Conservation (phyloP, 2,888 invertebrate species). For the Masnerella sp. region DNA sequence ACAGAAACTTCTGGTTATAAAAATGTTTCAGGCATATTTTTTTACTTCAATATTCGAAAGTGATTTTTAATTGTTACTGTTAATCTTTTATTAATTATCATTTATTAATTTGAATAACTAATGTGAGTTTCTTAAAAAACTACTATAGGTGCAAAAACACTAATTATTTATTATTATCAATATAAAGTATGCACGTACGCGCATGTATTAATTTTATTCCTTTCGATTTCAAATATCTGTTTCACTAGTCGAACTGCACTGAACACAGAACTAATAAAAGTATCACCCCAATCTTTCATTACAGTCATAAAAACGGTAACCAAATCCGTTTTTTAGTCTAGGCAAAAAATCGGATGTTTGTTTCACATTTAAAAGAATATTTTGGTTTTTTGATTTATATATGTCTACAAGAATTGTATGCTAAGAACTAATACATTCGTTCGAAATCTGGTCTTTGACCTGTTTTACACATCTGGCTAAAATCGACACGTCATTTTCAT, state of each 20-base stretch:
- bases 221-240: neutral
- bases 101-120: no score
- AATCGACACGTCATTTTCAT: slow-evolving; percentile 21
- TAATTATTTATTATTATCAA: no score
- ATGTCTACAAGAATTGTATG: no score
- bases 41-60: no score
- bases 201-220: neutral
- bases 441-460: slow-evolving; percentile 19
- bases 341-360: slow-evolving; percentile 12
- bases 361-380: slow-evolving; percentile 29
- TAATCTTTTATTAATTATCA: no score
- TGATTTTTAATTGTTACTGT: no score
- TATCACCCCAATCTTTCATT: slow-evolving; percentile 3
- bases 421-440: slow-evolving; percentile 30
- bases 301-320: neutral
- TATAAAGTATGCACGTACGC: no score
- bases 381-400: slow-evolving; percentile 17
- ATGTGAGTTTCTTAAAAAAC: no score
- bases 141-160: no score
- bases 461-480: slow-evolving; percentile 27
- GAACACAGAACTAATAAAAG: neutral
- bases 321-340: neutral
- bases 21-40: no score
- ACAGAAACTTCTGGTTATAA: no score
- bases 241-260: no score